Evolutionary conservation across 2,113 vertebrate genomes (phyloP).

Genomic region (Nansenia antarctica): DNA sequence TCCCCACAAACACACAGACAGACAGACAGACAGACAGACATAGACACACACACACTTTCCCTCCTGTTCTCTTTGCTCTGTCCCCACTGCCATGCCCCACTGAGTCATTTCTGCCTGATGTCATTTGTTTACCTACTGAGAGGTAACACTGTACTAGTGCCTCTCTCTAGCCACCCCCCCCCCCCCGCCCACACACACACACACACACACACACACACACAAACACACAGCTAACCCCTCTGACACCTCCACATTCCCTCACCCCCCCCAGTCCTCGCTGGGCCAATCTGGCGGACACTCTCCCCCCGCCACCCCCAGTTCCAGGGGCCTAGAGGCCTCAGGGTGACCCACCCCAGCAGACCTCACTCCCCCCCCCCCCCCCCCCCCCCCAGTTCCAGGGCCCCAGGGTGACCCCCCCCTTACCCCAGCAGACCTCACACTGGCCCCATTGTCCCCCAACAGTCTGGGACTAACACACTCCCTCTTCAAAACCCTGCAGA

Average conservation of each 20-base stretch:
- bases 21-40: too few species aligned
- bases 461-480: not conserved
- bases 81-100: too few species aligned
- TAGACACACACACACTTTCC: not conserved
- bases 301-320: not conserved
- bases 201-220: too few species aligned
- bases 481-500: not conserved
- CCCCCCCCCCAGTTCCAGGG: not conserved
- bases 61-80: too few species aligned
- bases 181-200: too few species aligned
- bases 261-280: constrained; percentile 2
- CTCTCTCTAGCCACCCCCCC: not conserved
- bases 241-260: constrained; percentile 7
- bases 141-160: not conserved
- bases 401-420: constrained; percentile 12
- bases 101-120: constrained; percentile 13
- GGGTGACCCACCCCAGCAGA: not conserved
- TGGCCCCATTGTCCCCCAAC: constrained; percentile 38
- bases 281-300: not conserved
- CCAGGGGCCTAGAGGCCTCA: too few species aligned
- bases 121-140: constrained; percentile 29
- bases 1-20: too few species aligned
- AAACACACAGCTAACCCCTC: too few species aligned
- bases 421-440: constrained; percentile 44
- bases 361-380: not conserved